Evolutionary conservation across 1,140 invertebrate genomes (phyloP).

Genomic region (Chymomyza costata): DNA sequence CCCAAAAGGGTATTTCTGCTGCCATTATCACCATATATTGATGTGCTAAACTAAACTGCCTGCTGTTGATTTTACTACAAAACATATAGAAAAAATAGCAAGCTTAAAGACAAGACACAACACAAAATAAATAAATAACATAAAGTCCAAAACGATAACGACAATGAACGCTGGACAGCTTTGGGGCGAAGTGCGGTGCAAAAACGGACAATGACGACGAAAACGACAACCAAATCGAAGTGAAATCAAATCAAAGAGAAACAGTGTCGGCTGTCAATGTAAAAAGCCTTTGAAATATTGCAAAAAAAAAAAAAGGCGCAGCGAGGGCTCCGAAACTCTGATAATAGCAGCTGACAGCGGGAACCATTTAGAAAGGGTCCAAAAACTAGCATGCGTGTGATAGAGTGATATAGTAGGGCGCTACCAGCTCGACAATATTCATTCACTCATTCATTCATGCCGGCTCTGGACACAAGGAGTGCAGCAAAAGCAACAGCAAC

Average conservation of each 20-base stretch:
- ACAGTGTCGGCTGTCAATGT: conserved; percentile 12
- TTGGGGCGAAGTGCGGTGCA: too few relatives aligned
- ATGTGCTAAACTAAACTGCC: conserved; percentile 15
- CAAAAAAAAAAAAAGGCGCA: conserved; percentile 28
- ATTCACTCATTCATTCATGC: conserved; percentile 49
- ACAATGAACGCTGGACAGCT: too few relatives aligned
- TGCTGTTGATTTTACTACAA: conserved; percentile 61
- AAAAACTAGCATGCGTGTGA: conserved; percentile 50
- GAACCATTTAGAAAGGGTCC: conserved; percentile 48
- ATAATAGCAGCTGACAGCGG: conserved; percentile 54
- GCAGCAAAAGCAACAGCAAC: conserved; percentile 20
- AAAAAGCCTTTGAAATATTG: conserved; percentile 50
- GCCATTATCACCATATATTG: conserved; percentile 16
- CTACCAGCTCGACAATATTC: conserved; percentile 60
- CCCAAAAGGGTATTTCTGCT: too few relatives aligned
- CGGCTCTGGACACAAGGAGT: too few relatives aligned
- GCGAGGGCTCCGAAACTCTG: conserved; percentile 16
- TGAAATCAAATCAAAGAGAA: conserved; percentile 61
- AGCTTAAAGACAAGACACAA: conserved; percentile 23
- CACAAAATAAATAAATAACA: conserved; percentile 63
- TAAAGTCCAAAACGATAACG: conserved; percentile 68
- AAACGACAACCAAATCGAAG: conserved; percentile 16
- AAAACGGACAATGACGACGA: conserved; percentile 15
- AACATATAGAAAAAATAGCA: conserved; percentile 48
- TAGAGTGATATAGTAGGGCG: too few relatives aligned